Percentiles rank a stretch among this genome's conserved stretches.
Conservation (phyloP, 2,888 invertebrate genomes). For the Eugnorisma glareosa region DNA sequence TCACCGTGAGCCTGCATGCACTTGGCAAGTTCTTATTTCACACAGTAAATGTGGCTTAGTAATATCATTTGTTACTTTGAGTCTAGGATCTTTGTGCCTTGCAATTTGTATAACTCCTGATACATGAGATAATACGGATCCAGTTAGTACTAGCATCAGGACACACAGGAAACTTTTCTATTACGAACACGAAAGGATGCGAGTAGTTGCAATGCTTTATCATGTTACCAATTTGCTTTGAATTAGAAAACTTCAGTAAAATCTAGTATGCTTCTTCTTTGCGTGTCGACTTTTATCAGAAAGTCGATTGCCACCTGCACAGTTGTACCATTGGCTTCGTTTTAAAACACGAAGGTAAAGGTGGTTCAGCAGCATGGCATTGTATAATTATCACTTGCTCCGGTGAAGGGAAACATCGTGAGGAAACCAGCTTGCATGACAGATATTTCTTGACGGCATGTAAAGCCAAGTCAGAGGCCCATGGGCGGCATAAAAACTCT, state of each 20-base stretch:
- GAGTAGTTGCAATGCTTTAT: not conserved
- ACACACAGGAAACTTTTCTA: not conserved
- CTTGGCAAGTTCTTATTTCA: not conserved
- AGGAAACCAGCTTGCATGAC: too few relatives aligned
- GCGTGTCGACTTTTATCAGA: not conserved
- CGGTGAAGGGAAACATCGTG: too few relatives aligned
- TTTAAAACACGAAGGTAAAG: not conserved
- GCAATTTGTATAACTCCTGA: conserved; percentile 18
- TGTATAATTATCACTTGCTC: too few relatives aligned
- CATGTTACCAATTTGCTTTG: conserved; percentile 8
- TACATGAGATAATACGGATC: conserved; percentile 1
- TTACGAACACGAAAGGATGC: not conserved
- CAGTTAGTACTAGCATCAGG: not conserved
- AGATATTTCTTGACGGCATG: too few relatives aligned
- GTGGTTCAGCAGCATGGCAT: not conserved
- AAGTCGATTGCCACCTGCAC: not conserved
- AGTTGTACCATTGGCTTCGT: not conserved
- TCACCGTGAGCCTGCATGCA: not conserved
- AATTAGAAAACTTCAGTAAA: not conserved
- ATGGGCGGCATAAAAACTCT: too few relatives aligned
- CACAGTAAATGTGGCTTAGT: not conserved
- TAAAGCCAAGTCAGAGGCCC: too few relatives aligned
- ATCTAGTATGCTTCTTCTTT: not conserved
- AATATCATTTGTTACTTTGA: not conserved
- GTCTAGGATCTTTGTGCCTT: not conserved